A percentile compares a stretch with the other conserved stretches of the same genome.
Evolutionary conservation across 2,113 vertebrate species (phyloP).

Genomic region (Leptobrachium leishanense): DNA sequence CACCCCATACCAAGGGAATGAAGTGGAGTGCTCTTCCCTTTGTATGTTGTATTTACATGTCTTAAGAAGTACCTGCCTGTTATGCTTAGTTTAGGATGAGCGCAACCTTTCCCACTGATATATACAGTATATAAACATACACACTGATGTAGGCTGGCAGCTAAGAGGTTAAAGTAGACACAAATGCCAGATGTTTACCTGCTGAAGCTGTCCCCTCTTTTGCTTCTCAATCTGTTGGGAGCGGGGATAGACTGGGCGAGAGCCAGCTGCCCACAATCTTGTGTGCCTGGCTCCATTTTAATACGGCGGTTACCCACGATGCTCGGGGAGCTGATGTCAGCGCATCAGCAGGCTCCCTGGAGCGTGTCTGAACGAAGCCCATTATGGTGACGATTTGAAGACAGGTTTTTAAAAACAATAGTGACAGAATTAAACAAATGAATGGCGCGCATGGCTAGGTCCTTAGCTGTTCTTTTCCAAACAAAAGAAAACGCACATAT

Average conservation of each 20-base stretch:
- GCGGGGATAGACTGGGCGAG: conserved; percentile 18
- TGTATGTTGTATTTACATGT: no score
- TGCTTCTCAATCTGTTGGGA: conserved; percentile 35
- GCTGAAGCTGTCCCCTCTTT: conserved; percentile 38
- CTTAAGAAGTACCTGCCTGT: no score
- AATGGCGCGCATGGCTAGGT: conserved; percentile 44
- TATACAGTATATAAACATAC: no score
- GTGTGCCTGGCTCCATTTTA: conserved; percentile 41
- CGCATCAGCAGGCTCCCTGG: conserved; percentile 46
- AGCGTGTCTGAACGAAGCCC: conserved; percentile 43
- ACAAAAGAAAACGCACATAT: conserved; percentile 48
- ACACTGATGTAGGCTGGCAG: neutral
- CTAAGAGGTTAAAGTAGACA: conserved; percentile 30
- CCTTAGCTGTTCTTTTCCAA: conserved; percentile 41
- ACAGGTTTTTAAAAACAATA: conserved; percentile 50
- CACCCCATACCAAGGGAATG: no score
- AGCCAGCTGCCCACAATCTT: conserved; percentile 45
- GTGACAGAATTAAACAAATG: conserved; percentile 51
- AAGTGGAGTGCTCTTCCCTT: no score
- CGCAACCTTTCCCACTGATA: no score
- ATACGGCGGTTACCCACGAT: conserved; percentile 31
- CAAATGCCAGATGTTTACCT: conserved; percentile 40
- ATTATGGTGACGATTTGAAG: conserved; percentile 45
- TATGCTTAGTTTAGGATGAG: no score
- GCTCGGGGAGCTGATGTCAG: conserved; percentile 46